These are phyloP conservation scores for Diadumene lineata DNA, from an alignment of 92 coral and sea anemone genomes.

Conservation along the genomic window DNA sequence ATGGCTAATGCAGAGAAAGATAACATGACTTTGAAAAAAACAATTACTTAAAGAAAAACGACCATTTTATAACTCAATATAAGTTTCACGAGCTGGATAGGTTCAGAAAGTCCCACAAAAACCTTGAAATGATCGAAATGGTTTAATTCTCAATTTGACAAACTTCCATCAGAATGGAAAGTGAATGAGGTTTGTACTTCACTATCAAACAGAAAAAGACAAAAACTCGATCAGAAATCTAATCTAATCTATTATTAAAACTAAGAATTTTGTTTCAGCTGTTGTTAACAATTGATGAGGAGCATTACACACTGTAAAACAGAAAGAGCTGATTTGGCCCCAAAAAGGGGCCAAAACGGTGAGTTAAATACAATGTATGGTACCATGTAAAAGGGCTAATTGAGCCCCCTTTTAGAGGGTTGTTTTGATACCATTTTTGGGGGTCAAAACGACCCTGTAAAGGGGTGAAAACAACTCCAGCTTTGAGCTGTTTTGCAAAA, in stretches of 20 bases:
- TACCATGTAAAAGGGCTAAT: too few species aligned
- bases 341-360: too few species aligned
- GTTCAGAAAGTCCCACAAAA: not conserved
- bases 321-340: too few species aligned
- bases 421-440: too few species aligned
- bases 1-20: not conserved
- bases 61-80: not conserved
- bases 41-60: too few species aligned
- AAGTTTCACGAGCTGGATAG: not conserved
- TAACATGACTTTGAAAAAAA: not conserved
- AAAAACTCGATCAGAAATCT: too few species aligned
- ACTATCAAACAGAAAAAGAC: not conserved
- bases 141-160: not conserved
- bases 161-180: slow-evolving; percentile 14
- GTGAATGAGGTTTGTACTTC: not conserved
- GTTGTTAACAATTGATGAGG: not conserved
- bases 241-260: not conserved
- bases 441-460: too few species aligned
- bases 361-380: too few species aligned
- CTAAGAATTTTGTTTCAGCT: not conserved
- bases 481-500: too few species aligned
- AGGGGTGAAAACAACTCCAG: too few species aligned
- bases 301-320: too few species aligned
- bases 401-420: too few species aligned
- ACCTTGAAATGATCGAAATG: slow-evolving; percentile 2